Evolutionary conservation across 92 coral and sea anemone species (phyloP).

Genomic region (Phenganax marumi): DNA sequence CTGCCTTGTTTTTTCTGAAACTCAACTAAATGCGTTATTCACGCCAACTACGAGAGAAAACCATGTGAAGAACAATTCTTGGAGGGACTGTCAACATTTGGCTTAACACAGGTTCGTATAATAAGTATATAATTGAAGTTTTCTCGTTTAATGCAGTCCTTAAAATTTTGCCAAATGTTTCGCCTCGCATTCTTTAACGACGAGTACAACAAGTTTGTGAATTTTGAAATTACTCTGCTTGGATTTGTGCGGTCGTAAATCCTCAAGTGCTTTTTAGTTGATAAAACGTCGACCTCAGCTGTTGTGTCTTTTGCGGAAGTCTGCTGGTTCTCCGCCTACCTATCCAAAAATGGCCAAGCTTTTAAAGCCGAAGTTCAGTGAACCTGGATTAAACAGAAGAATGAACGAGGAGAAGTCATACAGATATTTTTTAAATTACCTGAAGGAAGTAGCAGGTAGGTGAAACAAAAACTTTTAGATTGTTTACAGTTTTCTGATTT

Average conservation of each 20-base stretch:
- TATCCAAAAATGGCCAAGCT: conserved; percentile 48
- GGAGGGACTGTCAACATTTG: not conserved
- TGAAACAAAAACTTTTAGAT: no score
- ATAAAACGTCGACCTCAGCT: conserved; percentile 45
- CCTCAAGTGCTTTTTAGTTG: conserved; percentile 31
- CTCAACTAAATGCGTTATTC: conserved; percentile 27
- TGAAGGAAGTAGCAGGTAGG: conserved; percentile 56
- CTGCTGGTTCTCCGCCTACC: conserved; percentile 36
- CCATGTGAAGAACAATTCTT: not conserved
- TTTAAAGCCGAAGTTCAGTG: conserved; percentile 29
- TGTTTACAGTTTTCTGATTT: no score
- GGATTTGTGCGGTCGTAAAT: no score
- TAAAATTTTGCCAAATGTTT: no score
- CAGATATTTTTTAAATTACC: conserved; percentile 49
- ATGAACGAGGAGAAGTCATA: conserved; percentile 17
- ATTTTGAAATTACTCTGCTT: no score
- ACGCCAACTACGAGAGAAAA: not conserved
- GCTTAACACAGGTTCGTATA: not conserved
- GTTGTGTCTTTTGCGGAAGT: conserved; percentile 40
- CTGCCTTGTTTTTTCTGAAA: conserved; percentile 44
- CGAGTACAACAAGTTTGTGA: no score
- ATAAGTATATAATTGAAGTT: no score
- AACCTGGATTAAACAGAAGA: conserved; percentile 41
- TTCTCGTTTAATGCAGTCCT: no score
- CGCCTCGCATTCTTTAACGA: no score